A percentile compares a stretch with the other conserved stretches of the same genome.
phyloP scores from a whole-genome alignment of 2,797 vertebrate genomes.

The Microchirus variegatus region DNA sequence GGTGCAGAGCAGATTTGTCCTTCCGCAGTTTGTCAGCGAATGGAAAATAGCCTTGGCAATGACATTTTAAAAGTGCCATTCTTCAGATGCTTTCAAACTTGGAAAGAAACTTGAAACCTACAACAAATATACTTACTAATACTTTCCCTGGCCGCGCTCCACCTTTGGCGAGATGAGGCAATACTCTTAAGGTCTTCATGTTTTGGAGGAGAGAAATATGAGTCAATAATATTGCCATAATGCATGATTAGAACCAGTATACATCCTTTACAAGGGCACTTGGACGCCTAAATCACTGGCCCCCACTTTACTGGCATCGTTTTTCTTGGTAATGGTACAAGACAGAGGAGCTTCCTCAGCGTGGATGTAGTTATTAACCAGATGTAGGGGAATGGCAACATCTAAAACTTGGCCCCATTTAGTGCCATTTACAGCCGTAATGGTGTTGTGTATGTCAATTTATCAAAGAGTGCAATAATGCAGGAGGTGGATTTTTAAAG shows the following conservation, averaged over 20 bases:
- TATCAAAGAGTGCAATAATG: conserved; percentile 62
- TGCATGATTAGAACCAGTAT: conserved; percentile 65
- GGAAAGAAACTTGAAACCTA: conserved; percentile 16
- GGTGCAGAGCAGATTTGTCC: conserved; percentile 22
- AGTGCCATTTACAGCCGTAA: conserved; percentile 46
- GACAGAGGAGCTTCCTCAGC: conserved; percentile 61
- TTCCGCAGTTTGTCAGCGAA: conserved; percentile 31
- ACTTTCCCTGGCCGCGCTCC: conserved; percentile 19
- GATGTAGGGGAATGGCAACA: conserved; percentile 38
- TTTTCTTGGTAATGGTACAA: conserved; percentile 67
- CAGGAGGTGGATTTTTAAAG: conserved; percentile 63
- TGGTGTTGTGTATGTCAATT: conserved; percentile 52
- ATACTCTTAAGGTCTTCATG: conserved; percentile 26
- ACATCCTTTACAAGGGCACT: conserved; percentile 62
- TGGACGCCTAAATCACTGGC: conserved; percentile 49
- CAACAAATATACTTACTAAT: conserved; percentile 6
- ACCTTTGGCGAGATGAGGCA: conserved; percentile 18
- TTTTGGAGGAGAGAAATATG: conserved; percentile 54
- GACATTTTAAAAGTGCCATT: conserved; percentile 46
- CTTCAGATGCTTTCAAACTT: conserved; percentile 40
- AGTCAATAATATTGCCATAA: conserved; percentile 66
- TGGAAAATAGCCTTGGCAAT: conserved; percentile 35
- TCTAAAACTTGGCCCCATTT: conserved; percentile 58
- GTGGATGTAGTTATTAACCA: conserved; percentile 63
- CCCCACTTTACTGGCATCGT: conserved; percentile 64